A percentile compares a stretch with the other conserved stretches of the same genome.
These are phyloP conservation scores for Neodontobutis hainanensis DNA, from an alignment of 2,113 vertebrate species.

Conservation along the genomic window DNA sequence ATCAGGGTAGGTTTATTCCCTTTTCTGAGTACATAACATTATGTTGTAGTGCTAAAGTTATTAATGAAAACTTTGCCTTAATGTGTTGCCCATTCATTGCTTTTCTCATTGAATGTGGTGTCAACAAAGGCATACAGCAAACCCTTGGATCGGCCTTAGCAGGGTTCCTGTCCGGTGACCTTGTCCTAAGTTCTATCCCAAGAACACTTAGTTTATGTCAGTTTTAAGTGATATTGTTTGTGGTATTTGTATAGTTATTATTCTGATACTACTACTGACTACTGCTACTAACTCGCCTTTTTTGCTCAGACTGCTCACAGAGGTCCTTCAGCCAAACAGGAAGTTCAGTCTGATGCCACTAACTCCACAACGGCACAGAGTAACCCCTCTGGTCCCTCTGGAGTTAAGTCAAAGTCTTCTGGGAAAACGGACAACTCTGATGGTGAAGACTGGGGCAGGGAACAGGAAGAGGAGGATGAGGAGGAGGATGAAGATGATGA, in stretches of 20 bases:
- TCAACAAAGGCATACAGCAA: constrained; percentile 68
- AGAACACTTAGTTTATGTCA: constrained; percentile 44
- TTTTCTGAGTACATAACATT: not conserved
- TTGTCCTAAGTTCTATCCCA: constrained; percentile 66
- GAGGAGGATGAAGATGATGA: constrained; percentile 65
- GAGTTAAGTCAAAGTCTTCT: constrained; percentile 59
- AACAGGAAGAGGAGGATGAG: constrained; percentile 76
- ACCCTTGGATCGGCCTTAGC: constrained; percentile 69
- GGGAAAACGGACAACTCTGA: constrained; percentile 71
- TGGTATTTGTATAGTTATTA: not conserved
- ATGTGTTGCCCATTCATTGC: constrained; percentile 70
- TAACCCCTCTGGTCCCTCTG: constrained; percentile 64
- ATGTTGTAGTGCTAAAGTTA: not conserved
- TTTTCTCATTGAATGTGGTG: constrained; percentile 59
- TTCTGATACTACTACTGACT: not conserved
- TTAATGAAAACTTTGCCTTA: constrained; percentile 50
- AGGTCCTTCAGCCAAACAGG: constrained; percentile 76
- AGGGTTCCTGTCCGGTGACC: constrained; percentile 41
- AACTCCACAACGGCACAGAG: constrained; percentile 61
- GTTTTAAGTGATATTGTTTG: not conserved
- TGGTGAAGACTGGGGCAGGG: constrained; percentile 76
- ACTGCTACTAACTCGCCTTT: not conserved
- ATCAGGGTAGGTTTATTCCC: constrained; percentile 83
- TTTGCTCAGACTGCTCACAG: constrained; percentile 74
- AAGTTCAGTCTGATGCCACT: constrained; percentile 69